These are phyloP conservation scores for Sebastes kiyomatsui DNA, from an alignment of 2,797 vertebrate species.

Conservation along the genomic window DNA sequence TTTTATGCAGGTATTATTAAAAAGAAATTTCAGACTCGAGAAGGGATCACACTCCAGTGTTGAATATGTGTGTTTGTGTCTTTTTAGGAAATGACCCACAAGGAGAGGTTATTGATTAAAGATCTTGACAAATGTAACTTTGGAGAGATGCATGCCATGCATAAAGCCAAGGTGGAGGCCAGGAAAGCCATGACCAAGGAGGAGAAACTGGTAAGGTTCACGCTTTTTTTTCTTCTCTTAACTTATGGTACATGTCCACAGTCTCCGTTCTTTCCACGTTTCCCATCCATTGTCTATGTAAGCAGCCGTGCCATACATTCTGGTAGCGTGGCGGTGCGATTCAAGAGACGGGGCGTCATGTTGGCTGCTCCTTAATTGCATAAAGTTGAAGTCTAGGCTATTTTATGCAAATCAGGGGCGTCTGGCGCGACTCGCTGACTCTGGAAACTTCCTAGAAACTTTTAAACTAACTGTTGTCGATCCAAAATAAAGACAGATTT, in stretches of 20 bases:
- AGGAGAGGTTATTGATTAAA: conserved; percentile 77
- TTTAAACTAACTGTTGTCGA: too few relatives aligned
- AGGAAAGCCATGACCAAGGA: conserved; percentile 81
- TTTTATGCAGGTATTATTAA: background rate
- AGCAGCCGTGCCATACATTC: too few relatives aligned
- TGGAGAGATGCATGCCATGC: conserved; percentile 79
- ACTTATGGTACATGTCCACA: background rate
- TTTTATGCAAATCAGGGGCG: too few relatives aligned
- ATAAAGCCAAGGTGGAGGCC: conserved; percentile 80
- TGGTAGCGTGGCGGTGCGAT: background rate
- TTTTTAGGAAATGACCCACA: conserved; percentile 81
- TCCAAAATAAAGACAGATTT: too few relatives aligned
- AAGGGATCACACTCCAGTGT: background rate
- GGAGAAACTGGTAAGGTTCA: conserved; percentile 78
- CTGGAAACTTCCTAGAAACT: too few relatives aligned
- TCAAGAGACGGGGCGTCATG: too few relatives aligned
- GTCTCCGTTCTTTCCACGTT: too few relatives aligned
- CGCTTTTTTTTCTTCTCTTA: background rate
- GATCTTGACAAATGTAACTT: conserved; percentile 85
- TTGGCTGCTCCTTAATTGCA: too few relatives aligned
- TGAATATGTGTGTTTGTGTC: background rate
- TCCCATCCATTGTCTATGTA: too few relatives aligned
- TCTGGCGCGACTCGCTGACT: too few relatives aligned
- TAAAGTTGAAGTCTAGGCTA: too few relatives aligned
- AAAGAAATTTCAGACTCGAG: background rate